Base-by-base conservation (phyloP, 2,113 vertebrate genomes). In the Apistogramma diplotaenia region DNA sequence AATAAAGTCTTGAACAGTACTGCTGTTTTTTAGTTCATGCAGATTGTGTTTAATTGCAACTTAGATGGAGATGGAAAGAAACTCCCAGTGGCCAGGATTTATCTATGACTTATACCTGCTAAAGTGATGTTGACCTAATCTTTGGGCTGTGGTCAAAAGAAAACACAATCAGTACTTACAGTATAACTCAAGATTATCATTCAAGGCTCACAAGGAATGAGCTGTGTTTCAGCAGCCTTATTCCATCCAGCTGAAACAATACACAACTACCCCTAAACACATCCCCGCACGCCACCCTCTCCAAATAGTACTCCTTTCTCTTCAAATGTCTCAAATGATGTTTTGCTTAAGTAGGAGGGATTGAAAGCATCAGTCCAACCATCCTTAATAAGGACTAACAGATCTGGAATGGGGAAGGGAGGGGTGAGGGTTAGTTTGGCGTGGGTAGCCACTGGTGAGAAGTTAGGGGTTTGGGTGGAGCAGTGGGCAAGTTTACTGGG, bases 221-320 rank as follows among this genome's bases (percentile, higher is more conserved):
- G 80, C 0, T 1, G 29, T 74, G 57, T 87, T 85, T 76, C 56
- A 62, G 51, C 49, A 46, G 40, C 35, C 7, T 0, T 53, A 87
- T 87, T 89, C 86, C 53, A 56, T 56, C 89, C 92, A 94, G 90
- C 93, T 94, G 93, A 93, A 91, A 93, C 91, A 92, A 95, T 89
- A 91, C 53, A 18, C 4, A 10, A 67, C n/a, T 27, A 78, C 80
- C 84, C 81, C 83, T 35, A 85, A 89, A 85, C 79, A 81, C 59
- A 83, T 56, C 83, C 75, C 54, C 43, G 1, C 84, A n/a, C 56
- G 53, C 74, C 59, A 33, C 82, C 84, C 72, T 91, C 79, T 84
- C 67, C 78, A 85, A 89, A 88, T 76, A 81, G 76, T 46, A 82
- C 40, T 18, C 37, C 81, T 79, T 62, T 89, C 75, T 76, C 89